These are phyloP conservation scores for Cryptus viduatorius DNA, from an alignment of 2,888 invertebrate species.

Conservation along the genomic window DNA sequence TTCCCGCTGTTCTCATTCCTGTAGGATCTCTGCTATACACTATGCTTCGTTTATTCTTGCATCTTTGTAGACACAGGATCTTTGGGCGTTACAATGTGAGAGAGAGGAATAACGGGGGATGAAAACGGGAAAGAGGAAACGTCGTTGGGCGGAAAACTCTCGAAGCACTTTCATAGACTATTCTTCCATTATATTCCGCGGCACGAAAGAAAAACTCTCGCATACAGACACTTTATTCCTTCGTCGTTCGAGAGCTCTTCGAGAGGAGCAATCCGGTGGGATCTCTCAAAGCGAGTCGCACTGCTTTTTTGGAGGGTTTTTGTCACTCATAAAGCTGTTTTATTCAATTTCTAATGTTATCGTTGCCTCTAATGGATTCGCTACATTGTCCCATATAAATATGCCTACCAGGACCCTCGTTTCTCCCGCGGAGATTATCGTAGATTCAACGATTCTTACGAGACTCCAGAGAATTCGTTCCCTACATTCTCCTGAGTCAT, in stretches of 20 bases:
- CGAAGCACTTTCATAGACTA: conserved; percentile 22
- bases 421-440: too few relatives aligned
- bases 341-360: background rate
- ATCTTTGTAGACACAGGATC: conserved; percentile 31
- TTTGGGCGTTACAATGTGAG: conserved; percentile 25
- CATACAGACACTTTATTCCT: background rate
- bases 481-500: too few relatives aligned
- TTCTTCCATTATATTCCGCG: conserved; percentile 44
- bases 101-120: background rate
- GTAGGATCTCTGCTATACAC: background rate
- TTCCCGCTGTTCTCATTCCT: conserved; percentile 24
- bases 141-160: conserved; percentile 5
- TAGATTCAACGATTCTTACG: too few relatives aligned
- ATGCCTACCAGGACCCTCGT: too few relatives aligned
- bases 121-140: background rate
- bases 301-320: background rate
- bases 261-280: background rate
- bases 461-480: too few relatives aligned
- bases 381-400: background rate
- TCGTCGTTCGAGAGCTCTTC: background rate
- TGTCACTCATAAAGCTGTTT: background rate
- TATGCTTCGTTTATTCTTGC: background rate
- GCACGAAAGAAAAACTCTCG: conserved; percentile 37
- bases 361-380: background rate
- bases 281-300: background rate